Evolutionary conservation across 2,113 vertebrate species (phyloP), one percentile per base, ranked within the genome.

Genomic region (Platichthys flesus): DNA sequence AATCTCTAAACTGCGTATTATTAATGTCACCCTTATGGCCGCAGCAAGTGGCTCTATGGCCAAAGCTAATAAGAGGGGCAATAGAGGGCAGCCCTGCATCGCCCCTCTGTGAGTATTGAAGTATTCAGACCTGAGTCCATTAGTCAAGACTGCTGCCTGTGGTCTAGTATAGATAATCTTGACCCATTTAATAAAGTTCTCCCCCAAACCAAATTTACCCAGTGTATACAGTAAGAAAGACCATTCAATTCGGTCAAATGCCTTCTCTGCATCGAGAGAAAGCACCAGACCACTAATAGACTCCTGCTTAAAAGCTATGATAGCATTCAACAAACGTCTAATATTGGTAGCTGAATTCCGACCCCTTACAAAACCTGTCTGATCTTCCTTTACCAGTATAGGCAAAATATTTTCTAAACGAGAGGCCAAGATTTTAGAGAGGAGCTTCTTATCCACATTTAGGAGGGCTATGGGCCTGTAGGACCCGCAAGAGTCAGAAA

Each of bases 211-310:
- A 16, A 68, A 68, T 15, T 56, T 55, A 31, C n/a, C 10, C 5
- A 56, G 6, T 21, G 66, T 21, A 21, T 67, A 55, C 2, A 67
- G 9, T 31, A 40, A 6, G 14, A 40, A 67, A 35, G 49, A 21
- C 51, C 55, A 28, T 23, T 58, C 24, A 15, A 26, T 8, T 58
- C 24, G 12, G 24, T 58, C 21, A 7, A 28, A 56, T 2, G 31
- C n/a, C 10, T 68, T 37, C 20, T 68, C 51, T 15, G 51, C 52
- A 9, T 68, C 52, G 12, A 68, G 66, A 54, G 66, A 68, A 54
- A 35, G 49, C 6, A 55, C 51, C 26, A 67, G 42, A 66, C 47
- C 23, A 5, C 40, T 3, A 8, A 55, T 31, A 56, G 18, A 21
- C n/a, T 21, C 20, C 13, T 55, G 28, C 5, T 59, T 12, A 9